Percentiles rank a stretch among this genome's conserved stretches.
Evolutionary conservation across 30 jellyfish, hydroid and myxozoan species (phyloP).

Genomic region (Phacellophora camtschatica): DNA sequence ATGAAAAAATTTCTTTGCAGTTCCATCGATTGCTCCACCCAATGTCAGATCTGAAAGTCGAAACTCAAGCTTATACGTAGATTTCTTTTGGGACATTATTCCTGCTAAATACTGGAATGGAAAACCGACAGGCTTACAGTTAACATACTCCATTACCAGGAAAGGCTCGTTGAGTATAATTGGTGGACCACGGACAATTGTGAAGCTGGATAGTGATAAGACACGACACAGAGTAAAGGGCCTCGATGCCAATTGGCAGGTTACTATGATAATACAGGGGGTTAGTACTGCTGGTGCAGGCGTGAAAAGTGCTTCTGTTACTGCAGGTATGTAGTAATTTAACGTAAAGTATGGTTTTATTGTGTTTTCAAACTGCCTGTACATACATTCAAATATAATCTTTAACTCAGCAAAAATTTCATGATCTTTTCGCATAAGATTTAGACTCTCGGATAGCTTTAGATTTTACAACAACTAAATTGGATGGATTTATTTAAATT

Average conservation of each 20-base stretch:
- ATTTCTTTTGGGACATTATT: constrained; percentile 39
- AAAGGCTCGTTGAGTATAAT: constrained; percentile 22
- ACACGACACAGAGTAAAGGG: constrained; percentile 35
- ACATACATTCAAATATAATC: no score
- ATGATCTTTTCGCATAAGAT: no score
- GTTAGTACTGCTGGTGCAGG: constrained; percentile 48
- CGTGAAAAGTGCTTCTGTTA: constrained; percentile 2
- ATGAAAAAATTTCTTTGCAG: background rate
- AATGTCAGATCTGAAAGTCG: constrained; percentile 4
- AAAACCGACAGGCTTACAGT: background rate
- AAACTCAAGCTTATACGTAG: constrained; percentile 10
- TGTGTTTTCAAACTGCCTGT: background rate
- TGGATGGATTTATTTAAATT: no score
- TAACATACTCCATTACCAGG: constrained; percentile 30
- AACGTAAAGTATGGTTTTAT: no score
- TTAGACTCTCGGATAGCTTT: no score
- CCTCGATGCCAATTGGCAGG: constrained; percentile 36
- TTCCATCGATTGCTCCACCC: constrained; percentile 47
- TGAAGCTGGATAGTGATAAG: constrained; percentile 1
- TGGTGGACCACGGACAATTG: constrained; percentile 5
- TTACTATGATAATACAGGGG: constrained; percentile 24
- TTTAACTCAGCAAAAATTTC: no score
- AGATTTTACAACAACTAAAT: no score
- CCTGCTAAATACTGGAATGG: constrained; percentile 44
- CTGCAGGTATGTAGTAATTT: constrained; percentile 27